Evolutionary conservation across 2,113 vertebrate genomes (phyloP), one percentile per base, ranked within the genome.

Genomic region (Ascaphus truei): DNA sequence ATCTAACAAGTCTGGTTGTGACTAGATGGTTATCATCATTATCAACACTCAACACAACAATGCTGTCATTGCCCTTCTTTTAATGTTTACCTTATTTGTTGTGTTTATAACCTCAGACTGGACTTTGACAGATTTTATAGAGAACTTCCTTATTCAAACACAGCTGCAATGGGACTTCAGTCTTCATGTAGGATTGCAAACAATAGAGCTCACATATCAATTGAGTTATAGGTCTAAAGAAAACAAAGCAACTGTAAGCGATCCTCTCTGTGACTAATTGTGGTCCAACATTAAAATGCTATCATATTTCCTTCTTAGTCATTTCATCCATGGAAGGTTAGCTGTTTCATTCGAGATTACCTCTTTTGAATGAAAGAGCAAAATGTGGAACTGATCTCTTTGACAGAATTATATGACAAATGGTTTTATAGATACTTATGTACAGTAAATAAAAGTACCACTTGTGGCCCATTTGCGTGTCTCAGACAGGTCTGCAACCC

Each of bases 121-220:
- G 50, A 29, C 62, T 41, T n/a, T 65, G 25, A 41, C 20, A 53
- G 50, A 12, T 11, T 52, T 53, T 15, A 27, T 16, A 52, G 23
- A 27, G 41, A 48, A 31, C 33, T 52, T 64, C 15, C 29, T 37
- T 9, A 55, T 55, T 20, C 23, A 41, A 41, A 65, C 37, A 29
- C 50, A 65, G 62, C 48, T 65, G 62, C 16, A 22, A 34, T 41
- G 25, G n/a, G 62, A 30, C 33, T 26, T 52, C 23, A 53, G 18
- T 31, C 26, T n/a, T n/a, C n/a, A n/a, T n/a, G n/a, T n/a, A n/a
- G n/a, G n/a, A n/a, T n/a, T n/a, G n/a, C n/a, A 8, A 50, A 58
- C 55, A 59, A 37, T 60, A 36, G 29, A 12, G n/a, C 31, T 48
- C 47, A 69, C 50, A 41, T 27, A 60, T 36, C 43, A 13, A 22